Evolutionary conservation across 2,797 vertebrate species (phyloP), one percentile per base, ranked within the genome.

Genomic region (Semotilus atromaculatus): DNA sequence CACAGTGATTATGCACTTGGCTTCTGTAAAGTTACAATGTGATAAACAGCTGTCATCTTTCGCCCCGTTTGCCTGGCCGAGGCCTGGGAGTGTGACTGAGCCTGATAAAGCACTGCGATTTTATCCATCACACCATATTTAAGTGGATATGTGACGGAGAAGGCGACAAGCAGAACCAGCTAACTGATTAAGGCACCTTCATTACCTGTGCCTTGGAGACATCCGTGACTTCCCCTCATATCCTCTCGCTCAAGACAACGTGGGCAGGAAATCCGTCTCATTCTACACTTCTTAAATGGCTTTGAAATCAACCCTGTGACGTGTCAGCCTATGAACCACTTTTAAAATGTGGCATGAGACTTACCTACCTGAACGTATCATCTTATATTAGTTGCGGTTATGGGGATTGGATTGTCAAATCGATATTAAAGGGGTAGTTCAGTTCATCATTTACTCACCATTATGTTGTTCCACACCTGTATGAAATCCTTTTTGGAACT

Each of bases 181-280:
- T 76, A 87, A 90, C 89, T 90, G 94, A 96, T 95, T 95, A 95
- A 93, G 90, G 93, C 88, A 91, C 91, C 81, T 92, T 94, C 90
- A 94, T 94, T 93, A 95, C 94, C 93, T 94, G 93, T 93, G 92
- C 93, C 91, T 94, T 81, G 10, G 82, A 93, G 91, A 94, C 94
- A 94, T 93, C 87, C 91, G 91, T 92, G 91, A 94, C 94, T 89
- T 91, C 89, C 23, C 87, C 86, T 78, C 91, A 87, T 80, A 92
- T 93, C 91, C 90, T 80, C 16, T 51, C 60, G 73, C 72, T 79
- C 48, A 51, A 85, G 73, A 66, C 83, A 79, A 89, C 90, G 62
- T 92, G 93, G 94, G 95, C 93, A 94, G 94, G 93, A 94, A 94
- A 94, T 95, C 93, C 90, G 93, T 95, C 93, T 88, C 88, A 91